A percentile compares a stretch with the other conserved stretches of the same genome.
Conservation (phyloP, 2,888 invertebrate species). For the Drosophila birchii region DNA sequence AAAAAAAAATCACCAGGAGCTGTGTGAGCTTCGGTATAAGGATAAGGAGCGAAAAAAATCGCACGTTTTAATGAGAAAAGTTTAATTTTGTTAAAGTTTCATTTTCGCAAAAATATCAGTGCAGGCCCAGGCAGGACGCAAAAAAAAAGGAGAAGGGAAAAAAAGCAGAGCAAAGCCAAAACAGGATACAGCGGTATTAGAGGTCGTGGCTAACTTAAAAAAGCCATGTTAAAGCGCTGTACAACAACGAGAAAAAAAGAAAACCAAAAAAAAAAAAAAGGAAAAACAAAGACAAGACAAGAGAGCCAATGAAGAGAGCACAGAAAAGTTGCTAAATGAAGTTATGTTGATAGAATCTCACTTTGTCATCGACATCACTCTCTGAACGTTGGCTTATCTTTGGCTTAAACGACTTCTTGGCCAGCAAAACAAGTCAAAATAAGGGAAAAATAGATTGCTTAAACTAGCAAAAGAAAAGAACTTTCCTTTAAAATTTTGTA, state of each 20-base stretch:
- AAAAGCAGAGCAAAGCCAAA: slow-evolving; percentile 40
- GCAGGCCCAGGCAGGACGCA: slow-evolving; percentile 49
- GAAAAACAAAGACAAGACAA: slow-evolving; percentile 1
- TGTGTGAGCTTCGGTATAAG: slow-evolving; percentile 24
- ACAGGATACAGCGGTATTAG: slow-evolving; percentile 36
- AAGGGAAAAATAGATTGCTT: background rate
- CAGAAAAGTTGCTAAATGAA: slow-evolving; percentile 80
- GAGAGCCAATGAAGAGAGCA: slow-evolving; percentile 41
- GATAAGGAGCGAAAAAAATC: slow-evolving; percentile 54
- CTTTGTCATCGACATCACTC: slow-evolving; percentile 57
- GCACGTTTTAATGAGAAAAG: slow-evolving; percentile 84
- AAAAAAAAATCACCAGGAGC: slow-evolving; percentile 42
- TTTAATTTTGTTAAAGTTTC: slow-evolving; percentile 83
- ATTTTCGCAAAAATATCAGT: slow-evolving; percentile 76
- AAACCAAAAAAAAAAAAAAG: slow-evolving; percentile 38
- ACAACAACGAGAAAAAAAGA: slow-evolving; percentile 18
- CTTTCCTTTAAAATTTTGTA: background rate
- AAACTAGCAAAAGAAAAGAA: too few species aligned
- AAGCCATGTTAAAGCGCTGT: slow-evolving; percentile 71
- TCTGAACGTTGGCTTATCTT: slow-evolving; percentile 6
- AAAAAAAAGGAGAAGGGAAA: background rate
- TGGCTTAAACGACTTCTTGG: slow-evolving; percentile 3
- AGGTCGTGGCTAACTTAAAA: slow-evolving; percentile 62
- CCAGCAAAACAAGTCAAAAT: slow-evolving; percentile 14
- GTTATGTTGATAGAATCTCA: slow-evolving; percentile 79